Base-by-base conservation (phyloP, 1,140 invertebrate genomes). In the Thaumetopoea pityocampa region DNA sequence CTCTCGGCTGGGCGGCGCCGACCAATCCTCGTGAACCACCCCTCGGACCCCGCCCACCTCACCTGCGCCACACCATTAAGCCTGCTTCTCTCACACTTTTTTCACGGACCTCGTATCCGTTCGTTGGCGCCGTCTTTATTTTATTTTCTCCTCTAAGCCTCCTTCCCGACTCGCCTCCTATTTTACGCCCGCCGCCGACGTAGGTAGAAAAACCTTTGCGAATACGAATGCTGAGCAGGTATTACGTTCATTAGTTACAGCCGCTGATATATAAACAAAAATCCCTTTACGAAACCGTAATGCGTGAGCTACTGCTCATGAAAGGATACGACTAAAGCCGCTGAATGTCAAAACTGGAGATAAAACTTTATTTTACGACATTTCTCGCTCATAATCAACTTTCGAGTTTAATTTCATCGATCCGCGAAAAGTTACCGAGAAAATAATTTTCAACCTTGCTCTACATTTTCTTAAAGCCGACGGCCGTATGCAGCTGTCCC, bases 81-180 rank as follows among this genome's bases (percentile, higher is more conserved):
- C 72, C 63, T 54, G 68, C 61, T 78, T 66, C 72, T 59, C 65
- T 79, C 56, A 32, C 59, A 78, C 74, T 80, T 83, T 80, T 83
- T 80, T 79, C 74, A 67, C 68, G 72, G 72, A 80, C 66, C 64
- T 77, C 72, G 68, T 64, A 77, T 79, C 78, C 76, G 73, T 61
- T 76, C 55, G 52, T 63, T 67, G 69, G 69, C 67, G 69, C 67
- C 76, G 70, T 79, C 77, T 80, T 83, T 73, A 83, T 83, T 83
- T 83, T 83, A 81, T 83, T 83, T 79, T 81, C 79, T 78, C 74
- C 77, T 78, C 78, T 64, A 63, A 73, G 62, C 74, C 77, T 83
- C 79, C 76, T 79, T 81, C 72, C 70, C 54, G 65, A 18, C 62
- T 80, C 67, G 60, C 71, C 79, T 79, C 77, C 79, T 81, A 76